Base-by-base conservation (phyloP, 1,140 invertebrate genomes). In the Spodoptera frugiperda region DNA sequence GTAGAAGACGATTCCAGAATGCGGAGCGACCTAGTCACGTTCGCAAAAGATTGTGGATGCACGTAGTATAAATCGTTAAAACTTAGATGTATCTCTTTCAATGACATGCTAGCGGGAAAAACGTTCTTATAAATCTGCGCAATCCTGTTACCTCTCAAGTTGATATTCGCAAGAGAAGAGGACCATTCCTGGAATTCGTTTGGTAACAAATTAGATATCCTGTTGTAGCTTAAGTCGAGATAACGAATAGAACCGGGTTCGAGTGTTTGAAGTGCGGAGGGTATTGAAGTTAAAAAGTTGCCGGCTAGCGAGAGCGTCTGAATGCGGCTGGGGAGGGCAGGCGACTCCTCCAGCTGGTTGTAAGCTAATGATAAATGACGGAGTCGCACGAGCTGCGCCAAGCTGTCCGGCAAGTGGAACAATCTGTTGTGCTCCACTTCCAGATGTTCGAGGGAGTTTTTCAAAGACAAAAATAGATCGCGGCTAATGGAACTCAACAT, bases 201-300 rank as follows among this genome's bases (percentile, higher is more conserved):
- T 11, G 96, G 95, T 55, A 95, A 94, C 63, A 98, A 95, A 82
- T 97, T 95, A 30, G 95, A 95, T 82, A 98, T 98, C 80, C 96
- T 96, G 88, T 98, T 98, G 87, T 98, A 98, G 33, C 97, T 97
- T 73, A 98, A 95, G 92, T 98, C 98, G 57, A 98, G 94, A 91
- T 98, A 97, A 12, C 97, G 95, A 53, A 98, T 93, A 76, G 95
- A 95, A 82, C 97, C 94, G 84, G 96, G 95, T 77, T 95, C 94
- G 8, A 98, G 93, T 85, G 96, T 95, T 80, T 95, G 94, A 19
- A 98, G 90, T 30, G 95, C 89, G 10, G 95, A 94, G 2, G 98
- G 98, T 25, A 98, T 95, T 55, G 94, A 93, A 59, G 95, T 95
- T 75, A 98, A 95, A 85, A 95, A 96, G 90, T 98, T 98, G 0